Base-by-base conservation (phyloP, 1,140 invertebrate species). In the Drosophila malerkotliana region DNA sequence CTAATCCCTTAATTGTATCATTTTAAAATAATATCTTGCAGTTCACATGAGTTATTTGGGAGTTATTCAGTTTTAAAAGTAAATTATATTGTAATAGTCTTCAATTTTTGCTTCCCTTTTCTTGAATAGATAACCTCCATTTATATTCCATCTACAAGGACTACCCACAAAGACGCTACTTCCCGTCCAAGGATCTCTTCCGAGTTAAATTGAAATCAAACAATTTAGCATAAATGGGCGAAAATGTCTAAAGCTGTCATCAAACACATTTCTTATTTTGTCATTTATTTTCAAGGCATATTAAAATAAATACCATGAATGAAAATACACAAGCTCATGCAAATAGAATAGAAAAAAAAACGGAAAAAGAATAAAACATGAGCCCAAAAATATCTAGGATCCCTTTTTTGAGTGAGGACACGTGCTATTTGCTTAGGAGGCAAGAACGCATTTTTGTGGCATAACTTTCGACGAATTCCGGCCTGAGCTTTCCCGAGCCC, bases 211-310 rank as follows among this genome's bases (percentile, higher is more conserved):
- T 64, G 62, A 81, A 81, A 77, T 77, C 82, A 72, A 79, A 87
- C 74, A 87, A 80, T 76, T 87, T 87, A 84, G 81, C 81, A 81
- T 87, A 83, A 88, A 78, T 83, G 83, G 72, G 84, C 77, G 83
- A 83, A 88, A 83, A 88, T 77, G 72, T 88, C 83, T 83, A 79
- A 68, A 89, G 79, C 76, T 88, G 79, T 88, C 83, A 71, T 77
- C 83, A 79, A 87, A 83, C 66, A 88, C 76, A 88, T 77, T 89
- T 71, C 72, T 78, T 69, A 69, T 68, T 69, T 73, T 79, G 72
- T 72, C 79, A 83, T 71, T 83, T 69, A 69, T 69, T 69, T 67
- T 32, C 30, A 28, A 24, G 30, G 41, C 32, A 49, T 57, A 69
- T 69, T 56, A 69, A 79, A 88, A 78, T 82, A 78, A 88, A 88